Base-by-base conservation (phyloP, 2,888 invertebrate genomes). In the Bimastos eiseni region DNA sequence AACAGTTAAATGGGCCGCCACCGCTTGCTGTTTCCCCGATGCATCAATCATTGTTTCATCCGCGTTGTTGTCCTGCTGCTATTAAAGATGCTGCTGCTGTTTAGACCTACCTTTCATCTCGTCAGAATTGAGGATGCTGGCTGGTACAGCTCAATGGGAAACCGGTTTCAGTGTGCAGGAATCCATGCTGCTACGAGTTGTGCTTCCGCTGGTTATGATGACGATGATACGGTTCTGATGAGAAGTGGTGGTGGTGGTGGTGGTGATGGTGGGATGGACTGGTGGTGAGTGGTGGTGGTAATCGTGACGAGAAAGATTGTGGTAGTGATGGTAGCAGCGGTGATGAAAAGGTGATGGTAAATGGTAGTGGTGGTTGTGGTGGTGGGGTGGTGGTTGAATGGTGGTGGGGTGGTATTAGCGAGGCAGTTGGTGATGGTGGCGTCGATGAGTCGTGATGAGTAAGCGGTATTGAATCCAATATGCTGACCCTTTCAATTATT, bases 21-120 rank as follows among this genome's bases (percentile, higher is more conserved):
- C 70, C 70, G 30, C 70, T 70, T 86, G 86, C 86, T 86, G 86
- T 37, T 86, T 84, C 24, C 86, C 34, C 36, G 86, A 37, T 37
- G 86, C 86, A 86, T 86, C 37, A 86, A 86, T 86, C 86, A 86
- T 86, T 86, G 86, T 86, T 86, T 86, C 86, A 30, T 34, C 86
- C 36, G 17, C 37, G 86, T 36, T 33, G 86, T 70, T 33, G 86
- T 70, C 70, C 70, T 70, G 70, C 70, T 70, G 70, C 70, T 70
- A n/a, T n/a, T 70, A n/a, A 70, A 70, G 70, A 70, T n/a, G 41
- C 41, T 41, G 41, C 6, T 41, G 41, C 41, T 15, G 41, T 15
- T 41, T 41, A 41, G 41, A 41, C 70, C 4, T n/a, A n/a, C 30
- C 70, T 70, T 70, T 70, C 70, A 70, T 70, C 70, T 70, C 30